Percentiles rank a stretch among this genome's conserved stretches.
phyloP scores from a whole-genome alignment of 2,113 vertebrate species.

The Crypturellus undulatus region DNA sequence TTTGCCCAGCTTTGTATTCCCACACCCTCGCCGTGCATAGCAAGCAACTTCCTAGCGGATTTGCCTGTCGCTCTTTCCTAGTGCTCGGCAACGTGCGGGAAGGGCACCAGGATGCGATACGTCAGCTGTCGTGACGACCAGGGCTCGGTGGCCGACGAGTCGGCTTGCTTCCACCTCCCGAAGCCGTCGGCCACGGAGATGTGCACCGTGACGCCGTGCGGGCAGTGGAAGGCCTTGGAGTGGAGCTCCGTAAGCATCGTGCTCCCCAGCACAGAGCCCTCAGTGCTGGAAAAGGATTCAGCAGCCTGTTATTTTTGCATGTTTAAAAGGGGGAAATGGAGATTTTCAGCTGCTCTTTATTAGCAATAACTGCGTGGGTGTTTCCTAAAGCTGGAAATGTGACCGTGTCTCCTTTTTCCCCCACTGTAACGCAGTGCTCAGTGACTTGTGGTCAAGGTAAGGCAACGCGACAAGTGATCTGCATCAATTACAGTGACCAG shows the following conservation, averaged over 20 bases:
- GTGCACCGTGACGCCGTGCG: slow-evolving; percentile 89
- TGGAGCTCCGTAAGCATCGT: slow-evolving; percentile 89
- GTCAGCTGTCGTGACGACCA: slow-evolving; percentile 96
- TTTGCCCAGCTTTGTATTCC: neutral
- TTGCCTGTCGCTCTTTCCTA: slow-evolving; percentile 67
- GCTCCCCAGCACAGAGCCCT: neutral
- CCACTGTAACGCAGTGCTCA: slow-evolving; percentile 85
- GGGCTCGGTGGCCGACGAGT: slow-evolving; percentile 92
- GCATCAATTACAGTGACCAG: slow-evolving; percentile 92
- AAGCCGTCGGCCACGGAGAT: slow-evolving; percentile 88
- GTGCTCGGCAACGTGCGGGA: slow-evolving; percentile 95
- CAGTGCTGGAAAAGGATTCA: neutral
- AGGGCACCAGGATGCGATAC: slow-evolving; percentile 93
- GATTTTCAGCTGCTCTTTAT: neutral
- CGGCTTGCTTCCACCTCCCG: slow-evolving; percentile 85
- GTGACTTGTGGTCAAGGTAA: slow-evolving; percentile 96
- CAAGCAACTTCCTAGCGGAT: neutral
- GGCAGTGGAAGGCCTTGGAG: slow-evolving; percentile 95
- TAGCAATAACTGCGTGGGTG: neutral
- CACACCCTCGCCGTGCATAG: neutral
- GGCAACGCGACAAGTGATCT: slow-evolving; percentile 90
- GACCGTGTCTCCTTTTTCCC: slow-evolving; percentile 57
- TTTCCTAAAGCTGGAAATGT: neutral
- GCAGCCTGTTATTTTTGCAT: neutral
- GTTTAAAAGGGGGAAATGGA: neutral